These are phyloP conservation scores for Pangasius krempfi DNA, from an alignment of 2,797 vertebrate genomes.

Conservation along the genomic window DNA sequence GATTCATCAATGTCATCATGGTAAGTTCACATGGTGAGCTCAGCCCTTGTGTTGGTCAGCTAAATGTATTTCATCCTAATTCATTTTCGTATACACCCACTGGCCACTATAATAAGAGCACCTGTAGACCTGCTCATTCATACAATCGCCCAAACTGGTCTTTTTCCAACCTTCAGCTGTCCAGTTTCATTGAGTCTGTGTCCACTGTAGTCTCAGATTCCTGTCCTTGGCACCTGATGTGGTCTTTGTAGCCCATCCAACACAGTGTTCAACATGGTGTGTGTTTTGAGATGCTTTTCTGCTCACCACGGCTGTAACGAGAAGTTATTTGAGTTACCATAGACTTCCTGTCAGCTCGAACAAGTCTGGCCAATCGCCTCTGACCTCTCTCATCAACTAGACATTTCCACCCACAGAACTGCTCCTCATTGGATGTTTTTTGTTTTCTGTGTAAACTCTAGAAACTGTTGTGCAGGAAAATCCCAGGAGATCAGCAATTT, in stretches of 20 bases:
- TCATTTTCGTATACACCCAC: background rate
- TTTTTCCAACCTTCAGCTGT: background rate
- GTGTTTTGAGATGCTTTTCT: background rate
- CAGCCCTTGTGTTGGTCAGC: background rate
- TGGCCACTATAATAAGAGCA: background rate
- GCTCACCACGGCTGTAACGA: background rate
- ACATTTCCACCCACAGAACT: background rate
- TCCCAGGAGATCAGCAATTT: background rate
- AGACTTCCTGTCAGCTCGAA: background rate
- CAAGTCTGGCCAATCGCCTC: background rate
- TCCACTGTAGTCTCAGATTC: background rate
- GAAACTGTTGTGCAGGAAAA: background rate
- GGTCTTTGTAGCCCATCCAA: background rate
- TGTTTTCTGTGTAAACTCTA: background rate
- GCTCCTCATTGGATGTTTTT: background rate
- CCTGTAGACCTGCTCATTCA: background rate
- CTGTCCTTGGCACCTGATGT: background rate
- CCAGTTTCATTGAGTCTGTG: background rate
- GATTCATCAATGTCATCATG: background rate
- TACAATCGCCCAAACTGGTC: background rate
- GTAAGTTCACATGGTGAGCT: background rate
- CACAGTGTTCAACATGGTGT: background rate
- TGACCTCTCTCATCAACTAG: too few relatives aligned
- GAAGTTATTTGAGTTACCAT: background rate
- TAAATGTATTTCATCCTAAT: background rate